Percentiles rank a stretch among this genome's conserved stretches.
Conservation (phyloP, 2,113 vertebrate genomes). For the Percina caprodes region DNA sequence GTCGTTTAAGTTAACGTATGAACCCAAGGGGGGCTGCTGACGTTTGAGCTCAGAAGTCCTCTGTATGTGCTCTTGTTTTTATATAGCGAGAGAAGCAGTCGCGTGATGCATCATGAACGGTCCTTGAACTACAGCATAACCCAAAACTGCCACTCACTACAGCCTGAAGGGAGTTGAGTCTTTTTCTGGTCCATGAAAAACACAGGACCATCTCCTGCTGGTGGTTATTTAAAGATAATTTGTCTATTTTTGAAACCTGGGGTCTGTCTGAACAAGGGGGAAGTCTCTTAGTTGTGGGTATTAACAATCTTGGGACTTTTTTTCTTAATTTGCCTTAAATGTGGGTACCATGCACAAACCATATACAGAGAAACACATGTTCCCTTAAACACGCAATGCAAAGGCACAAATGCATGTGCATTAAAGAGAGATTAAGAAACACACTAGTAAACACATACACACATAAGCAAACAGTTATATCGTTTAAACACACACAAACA, state of each 20-base stretch:
- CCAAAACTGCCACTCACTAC: constrained; percentile 63
- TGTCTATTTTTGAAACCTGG: constrained; percentile 61
- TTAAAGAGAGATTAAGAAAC: constrained; percentile 46
- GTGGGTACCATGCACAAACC: constrained; percentile 30
- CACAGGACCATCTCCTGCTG: constrained; percentile 37
- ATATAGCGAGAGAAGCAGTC: constrained; percentile 19
- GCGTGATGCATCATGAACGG: constrained; percentile 48
- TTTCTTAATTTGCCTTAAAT: constrained; percentile 43
- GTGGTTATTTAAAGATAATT: constrained; percentile 68
- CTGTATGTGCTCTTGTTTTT: constrained; percentile 27
- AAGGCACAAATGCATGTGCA: constrained; percentile 39
- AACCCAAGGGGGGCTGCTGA: neutral
- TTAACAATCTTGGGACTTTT: constrained; percentile 14
- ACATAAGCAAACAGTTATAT: constrained; percentile 48
- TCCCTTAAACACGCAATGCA: constrained; percentile 46
- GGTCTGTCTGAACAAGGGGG: constrained; percentile 45
- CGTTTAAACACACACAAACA: constrained; percentile 36
- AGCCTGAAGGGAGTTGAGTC: constrained; percentile 48
- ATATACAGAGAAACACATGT: constrained; percentile 42
- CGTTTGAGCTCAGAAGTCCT: constrained; percentile 16
- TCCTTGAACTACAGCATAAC: constrained; percentile 58
- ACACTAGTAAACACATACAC: constrained; percentile 42
- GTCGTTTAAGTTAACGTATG: constrained; percentile 14
- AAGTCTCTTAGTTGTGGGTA: constrained; percentile 64
- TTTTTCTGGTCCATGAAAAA: constrained; percentile 58